Evolutionary conservation across 2,888 invertebrate genomes (phyloP).

Genomic region (Apodemia hepburni): DNA sequence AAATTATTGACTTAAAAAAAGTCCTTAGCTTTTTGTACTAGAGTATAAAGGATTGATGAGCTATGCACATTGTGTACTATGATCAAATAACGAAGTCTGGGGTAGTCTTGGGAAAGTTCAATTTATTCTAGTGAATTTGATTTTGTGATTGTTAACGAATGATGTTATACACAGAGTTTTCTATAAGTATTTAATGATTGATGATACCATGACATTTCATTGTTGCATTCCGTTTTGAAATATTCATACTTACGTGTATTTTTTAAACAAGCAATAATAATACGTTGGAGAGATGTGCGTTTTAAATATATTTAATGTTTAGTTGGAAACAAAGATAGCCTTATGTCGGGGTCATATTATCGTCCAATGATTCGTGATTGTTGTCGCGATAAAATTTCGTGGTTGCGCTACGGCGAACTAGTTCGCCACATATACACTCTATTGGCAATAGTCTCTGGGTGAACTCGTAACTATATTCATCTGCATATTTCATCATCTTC

Average conservation of each 20-base stretch:
- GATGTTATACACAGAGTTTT: not conserved
- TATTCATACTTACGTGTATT: slow-evolving; percentile 5
- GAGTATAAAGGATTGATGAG: not conserved
- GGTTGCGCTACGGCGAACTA: no score
- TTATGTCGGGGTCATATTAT: not conserved
- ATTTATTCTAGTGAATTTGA: slow-evolving; percentile 3
- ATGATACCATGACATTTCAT: not conserved
- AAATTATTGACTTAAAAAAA: no score
- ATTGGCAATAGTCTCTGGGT: no score
- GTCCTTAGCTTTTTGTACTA: no score
- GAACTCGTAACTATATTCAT: no score
- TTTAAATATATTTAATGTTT: slow-evolving; percentile 3
- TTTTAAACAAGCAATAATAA: slow-evolving; percentile 34
- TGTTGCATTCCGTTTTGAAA: slow-evolving; percentile 3
- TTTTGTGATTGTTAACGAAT: slow-evolving; percentile 7
- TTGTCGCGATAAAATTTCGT: no score
- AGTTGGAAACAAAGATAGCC: slow-evolving; percentile 22
- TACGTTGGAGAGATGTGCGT: slow-evolving; percentile 16
- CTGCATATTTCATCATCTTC: no score
- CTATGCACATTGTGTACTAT: not conserved
- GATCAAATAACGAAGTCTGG: not conserved
- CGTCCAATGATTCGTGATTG: no score
- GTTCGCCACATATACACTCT: no score
- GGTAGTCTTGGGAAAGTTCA: not conserved
- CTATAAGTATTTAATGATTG: not conserved